These are phyloP conservation scores for Elanoides forficatus DNA, from an alignment of 2,113 vertebrate species.

Conservation along the genomic window DNA sequence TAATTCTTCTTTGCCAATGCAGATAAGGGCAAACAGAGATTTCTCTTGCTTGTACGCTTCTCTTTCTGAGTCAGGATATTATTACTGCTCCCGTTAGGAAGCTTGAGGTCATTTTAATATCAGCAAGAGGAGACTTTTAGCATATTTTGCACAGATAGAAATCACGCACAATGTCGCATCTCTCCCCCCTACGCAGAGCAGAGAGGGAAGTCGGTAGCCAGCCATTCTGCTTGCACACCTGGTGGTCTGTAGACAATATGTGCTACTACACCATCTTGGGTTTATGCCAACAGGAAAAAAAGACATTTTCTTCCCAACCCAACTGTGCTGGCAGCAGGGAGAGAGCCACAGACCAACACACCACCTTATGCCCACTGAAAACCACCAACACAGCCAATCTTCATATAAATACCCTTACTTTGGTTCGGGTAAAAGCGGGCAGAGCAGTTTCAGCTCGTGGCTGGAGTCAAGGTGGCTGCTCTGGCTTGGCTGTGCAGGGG, in stretches of 20 bases:
- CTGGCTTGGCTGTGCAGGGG: background rate
- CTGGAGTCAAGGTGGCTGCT: background rate
- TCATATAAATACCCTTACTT: background rate
- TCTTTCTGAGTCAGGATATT: background rate
- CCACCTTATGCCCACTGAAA: background rate
- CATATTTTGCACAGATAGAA: conserved; percentile 1
- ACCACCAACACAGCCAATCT: background rate
- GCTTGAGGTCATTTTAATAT: background rate
- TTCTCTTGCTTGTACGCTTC: background rate
- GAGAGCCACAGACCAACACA: background rate
- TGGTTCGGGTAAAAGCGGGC: background rate
- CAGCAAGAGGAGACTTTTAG: background rate
- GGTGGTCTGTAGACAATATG: conserved; percentile 19
- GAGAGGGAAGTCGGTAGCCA: background rate
- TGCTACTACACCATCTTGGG: background rate
- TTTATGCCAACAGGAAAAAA: background rate
- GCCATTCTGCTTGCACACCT: conserved; percentile 12
- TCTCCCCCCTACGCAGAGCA: background rate
- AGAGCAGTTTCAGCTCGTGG: background rate
- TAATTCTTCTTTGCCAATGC: background rate
- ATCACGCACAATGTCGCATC: background rate
- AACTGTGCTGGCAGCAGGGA: background rate
- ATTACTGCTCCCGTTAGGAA: background rate
- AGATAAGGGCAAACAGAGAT: background rate
- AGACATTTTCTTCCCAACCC: conserved; percentile 11